phyloP scores from a whole-genome alignment of 1,140 invertebrate species.

The Gyrodactylus salaris region DNA sequence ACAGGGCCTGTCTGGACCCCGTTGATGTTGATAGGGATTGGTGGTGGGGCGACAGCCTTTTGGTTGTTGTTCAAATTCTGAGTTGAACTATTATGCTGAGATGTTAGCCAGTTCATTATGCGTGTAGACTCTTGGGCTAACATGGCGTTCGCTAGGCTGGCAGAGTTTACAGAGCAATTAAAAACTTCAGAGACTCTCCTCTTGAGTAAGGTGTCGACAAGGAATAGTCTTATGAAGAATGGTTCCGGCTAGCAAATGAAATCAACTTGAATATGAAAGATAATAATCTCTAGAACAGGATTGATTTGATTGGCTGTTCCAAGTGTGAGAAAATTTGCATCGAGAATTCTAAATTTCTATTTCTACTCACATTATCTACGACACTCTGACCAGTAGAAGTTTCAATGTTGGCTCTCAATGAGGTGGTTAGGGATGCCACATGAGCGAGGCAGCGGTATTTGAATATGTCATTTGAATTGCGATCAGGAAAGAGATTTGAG shows the following conservation, averaged over 20 bases:
- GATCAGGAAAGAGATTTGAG: background rate
- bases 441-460: background rate
- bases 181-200: background rate
- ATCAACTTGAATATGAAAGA: background rate
- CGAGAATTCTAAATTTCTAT: too few species aligned
- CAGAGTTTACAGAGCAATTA: background rate
- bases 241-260: background rate
- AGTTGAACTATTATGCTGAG: background rate
- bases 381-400: too few species aligned
- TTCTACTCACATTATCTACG: background rate
- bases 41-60: background rate
- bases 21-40: background rate
- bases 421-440: background rate
- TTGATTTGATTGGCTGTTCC: too few species aligned
- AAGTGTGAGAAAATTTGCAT: too few species aligned
- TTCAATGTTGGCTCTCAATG: background rate
- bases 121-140: background rate
- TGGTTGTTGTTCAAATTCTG: background rate
- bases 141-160: background rate
- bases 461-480: background rate
- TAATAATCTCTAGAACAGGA: background rate
- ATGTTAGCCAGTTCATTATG: background rate
- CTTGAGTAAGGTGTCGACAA: background rate
- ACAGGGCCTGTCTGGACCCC: background rate
- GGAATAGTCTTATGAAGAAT: background rate